Conservation (phyloP, 2,888 invertebrate species). For the Sphecodes monilicornis region DNA sequence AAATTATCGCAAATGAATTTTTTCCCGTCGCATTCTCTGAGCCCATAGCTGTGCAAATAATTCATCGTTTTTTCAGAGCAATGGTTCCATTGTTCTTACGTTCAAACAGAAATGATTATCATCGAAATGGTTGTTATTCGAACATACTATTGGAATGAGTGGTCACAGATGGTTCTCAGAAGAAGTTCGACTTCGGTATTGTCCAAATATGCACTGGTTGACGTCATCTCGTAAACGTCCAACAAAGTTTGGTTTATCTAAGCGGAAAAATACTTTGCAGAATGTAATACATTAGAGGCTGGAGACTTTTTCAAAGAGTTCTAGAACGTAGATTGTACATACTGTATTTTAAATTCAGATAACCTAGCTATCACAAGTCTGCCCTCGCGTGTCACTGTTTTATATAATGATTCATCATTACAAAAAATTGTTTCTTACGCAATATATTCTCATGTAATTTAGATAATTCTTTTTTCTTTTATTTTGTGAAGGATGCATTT, state of each 20-base stretch:
- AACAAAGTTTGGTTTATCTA: slow-evolving; percentile 79
- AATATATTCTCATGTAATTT: background rate
- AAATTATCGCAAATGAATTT: slow-evolving; percentile 73
- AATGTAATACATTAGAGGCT: background rate
- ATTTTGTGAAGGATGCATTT: background rate
- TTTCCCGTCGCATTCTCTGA: slow-evolving; percentile 75
- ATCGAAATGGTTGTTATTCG: background rate
- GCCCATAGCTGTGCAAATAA: slow-evolving; percentile 70
- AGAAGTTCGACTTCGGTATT: slow-evolving; percentile 67
- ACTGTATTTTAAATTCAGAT: background rate
- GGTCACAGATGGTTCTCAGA: slow-evolving; percentile 74
- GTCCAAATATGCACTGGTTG: slow-evolving; percentile 63
- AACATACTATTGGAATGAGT: slow-evolving; percentile 76
- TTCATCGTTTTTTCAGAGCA: background rate
- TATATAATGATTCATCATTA: background rate
- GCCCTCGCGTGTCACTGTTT: background rate
- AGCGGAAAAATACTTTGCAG: background rate
- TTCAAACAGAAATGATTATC: background rate
- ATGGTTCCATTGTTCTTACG: background rate
- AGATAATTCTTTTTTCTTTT: background rate
- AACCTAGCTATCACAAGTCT: background rate
- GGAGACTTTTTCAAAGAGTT: background rate
- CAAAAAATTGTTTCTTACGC: background rate
- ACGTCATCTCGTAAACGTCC: slow-evolving; percentile 71
- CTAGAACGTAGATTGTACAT: background rate